Percentiles rank a stretch among this genome's conserved stretches.
phyloP scores from a whole-genome alignment of 2,888 invertebrate species.

The Archips crataeganus region DNA sequence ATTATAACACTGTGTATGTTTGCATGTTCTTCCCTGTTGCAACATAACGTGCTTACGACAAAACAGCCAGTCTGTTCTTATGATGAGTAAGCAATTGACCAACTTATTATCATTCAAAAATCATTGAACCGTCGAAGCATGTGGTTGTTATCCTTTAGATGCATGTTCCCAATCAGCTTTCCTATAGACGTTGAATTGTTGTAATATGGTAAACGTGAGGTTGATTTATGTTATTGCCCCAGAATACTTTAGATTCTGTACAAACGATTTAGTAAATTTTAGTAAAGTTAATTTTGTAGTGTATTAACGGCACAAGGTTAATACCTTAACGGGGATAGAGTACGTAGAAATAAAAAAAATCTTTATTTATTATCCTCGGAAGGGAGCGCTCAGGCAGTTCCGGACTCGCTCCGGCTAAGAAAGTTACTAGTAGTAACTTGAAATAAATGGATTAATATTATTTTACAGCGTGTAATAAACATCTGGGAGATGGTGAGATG shows the following conservation, averaged over 20 bases:
- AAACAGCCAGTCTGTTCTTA: background rate
- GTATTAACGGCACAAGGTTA: too few relatives aligned
- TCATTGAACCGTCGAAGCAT: conserved; percentile 57
- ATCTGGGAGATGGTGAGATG: too few relatives aligned
- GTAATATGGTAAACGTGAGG: conserved; percentile 68
- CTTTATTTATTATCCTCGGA: too few relatives aligned
- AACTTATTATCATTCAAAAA: conserved; percentile 62
- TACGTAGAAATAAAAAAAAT: too few relatives aligned
- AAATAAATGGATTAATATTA: too few relatives aligned
- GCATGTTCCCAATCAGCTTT: conserved; percentile 59
- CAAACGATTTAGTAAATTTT: background rate
- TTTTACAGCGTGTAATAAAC: too few relatives aligned
- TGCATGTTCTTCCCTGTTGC: background rate
- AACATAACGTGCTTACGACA: background rate
- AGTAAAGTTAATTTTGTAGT: background rate
- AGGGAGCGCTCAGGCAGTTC: too few relatives aligned
- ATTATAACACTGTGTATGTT: background rate
- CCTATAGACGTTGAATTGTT: conserved; percentile 67
- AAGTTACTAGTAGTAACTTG: too few relatives aligned
- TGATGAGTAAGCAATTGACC: conserved; percentile 19
- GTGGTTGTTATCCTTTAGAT: conserved; percentile 50
- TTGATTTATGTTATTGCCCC: conserved; percentile 62
- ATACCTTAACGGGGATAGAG: too few relatives aligned
- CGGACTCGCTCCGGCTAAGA: too few relatives aligned
- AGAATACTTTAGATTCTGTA: conserved; percentile 59